phyloP scores from a whole-genome alignment of 2,797 vertebrate species.

The Australoheros facetus region DNA sequence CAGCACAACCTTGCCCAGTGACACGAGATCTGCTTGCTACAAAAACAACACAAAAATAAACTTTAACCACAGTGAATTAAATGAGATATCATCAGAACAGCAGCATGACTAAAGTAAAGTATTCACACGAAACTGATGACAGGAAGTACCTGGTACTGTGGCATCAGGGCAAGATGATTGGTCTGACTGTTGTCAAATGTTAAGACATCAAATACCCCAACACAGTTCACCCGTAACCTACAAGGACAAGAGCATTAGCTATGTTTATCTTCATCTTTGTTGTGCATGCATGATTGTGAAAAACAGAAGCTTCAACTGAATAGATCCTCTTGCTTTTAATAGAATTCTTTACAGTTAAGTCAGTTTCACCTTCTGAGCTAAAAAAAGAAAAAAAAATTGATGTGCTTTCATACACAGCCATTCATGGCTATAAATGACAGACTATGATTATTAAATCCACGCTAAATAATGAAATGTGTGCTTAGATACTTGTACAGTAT shows the following conservation, averaged over 20 bases:
- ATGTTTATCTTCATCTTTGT: background rate
- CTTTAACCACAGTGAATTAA: background rate
- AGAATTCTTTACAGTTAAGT: slow-evolving; percentile 6
- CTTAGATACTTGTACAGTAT: background rate
- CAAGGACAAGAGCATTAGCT: slow-evolving; percentile 34
- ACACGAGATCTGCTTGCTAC: slow-evolving; percentile 99
- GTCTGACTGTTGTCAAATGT: slow-evolving; percentile 99
- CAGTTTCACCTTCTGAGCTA: background rate
- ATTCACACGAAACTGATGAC: background rate
- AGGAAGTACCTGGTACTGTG: slow-evolving; percentile 87
- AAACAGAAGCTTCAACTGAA: slow-evolving; percentile 47
- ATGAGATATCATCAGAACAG: background rate
- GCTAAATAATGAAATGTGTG: background rate
- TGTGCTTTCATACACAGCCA: background rate
- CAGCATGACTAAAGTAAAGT: background rate
- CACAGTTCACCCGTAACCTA: slow-evolving; percentile 92
- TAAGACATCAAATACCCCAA: slow-evolving; percentile 97
- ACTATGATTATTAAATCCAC: background rate
- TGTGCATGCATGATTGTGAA: background rate
- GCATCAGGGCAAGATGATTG: slow-evolving; percentile 98
- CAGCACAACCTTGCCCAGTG: slow-evolving; percentile 98
- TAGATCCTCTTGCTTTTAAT: slow-evolving; percentile 49
- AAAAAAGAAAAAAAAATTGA: background rate
- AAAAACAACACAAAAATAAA: slow-evolving; percentile 2
- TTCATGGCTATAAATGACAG: background rate